Evolutionary conservation across 2,113 vertebrate genomes (phyloP), one percentile per base, ranked within the genome.

Genomic region (Sisor rabdophorus): DNA sequence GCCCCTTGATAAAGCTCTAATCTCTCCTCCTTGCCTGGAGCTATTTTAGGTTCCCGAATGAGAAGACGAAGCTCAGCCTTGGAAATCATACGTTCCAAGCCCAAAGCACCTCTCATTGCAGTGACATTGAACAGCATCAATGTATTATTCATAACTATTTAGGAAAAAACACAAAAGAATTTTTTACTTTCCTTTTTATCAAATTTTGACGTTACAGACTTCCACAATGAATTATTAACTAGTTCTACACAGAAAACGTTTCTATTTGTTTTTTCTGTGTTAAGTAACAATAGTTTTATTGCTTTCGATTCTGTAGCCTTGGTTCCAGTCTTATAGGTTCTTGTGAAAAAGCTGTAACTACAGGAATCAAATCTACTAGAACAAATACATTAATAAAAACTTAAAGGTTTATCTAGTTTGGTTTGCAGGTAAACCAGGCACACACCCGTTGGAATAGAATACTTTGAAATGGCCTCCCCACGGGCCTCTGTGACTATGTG

Each of bases 31-130:
- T 0, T 30, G 0, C 0, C 30, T 1, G 24, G 28, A 0, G 8
- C 0, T 0, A 72, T 53, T 2, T 8, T 24, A 7, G 17, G 2
- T 0, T 63, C 72, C 1, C 56, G 81, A 30, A 89, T 85, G 73
- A 85, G 85, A 47, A 93, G 78, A 3, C 91, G 87, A 50, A 93
- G 88, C 81, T 93, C 93, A 1, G 89, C 93, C 6, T 87, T 85
- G 70, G 87, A 89, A 16, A 93, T 71, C 77, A 89, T 17, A 1
- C 71, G 10, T 0, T 84, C 73, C 0, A 72, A 75, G 0, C 84
- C 80, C 28, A 93, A 70, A 0, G 53, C 76, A 4, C 73, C 60
- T 63, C 83, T 86, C 64, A 92, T 87, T 30, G 81, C 78, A 0
- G 84, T 84, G 0, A 87, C 76, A 69, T 91, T 88, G 71, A 87